These are phyloP conservation scores for Marisa cornuarietis DNA, from an alignment of 1,140 invertebrate genomes.

Conservation along the genomic window DNA sequence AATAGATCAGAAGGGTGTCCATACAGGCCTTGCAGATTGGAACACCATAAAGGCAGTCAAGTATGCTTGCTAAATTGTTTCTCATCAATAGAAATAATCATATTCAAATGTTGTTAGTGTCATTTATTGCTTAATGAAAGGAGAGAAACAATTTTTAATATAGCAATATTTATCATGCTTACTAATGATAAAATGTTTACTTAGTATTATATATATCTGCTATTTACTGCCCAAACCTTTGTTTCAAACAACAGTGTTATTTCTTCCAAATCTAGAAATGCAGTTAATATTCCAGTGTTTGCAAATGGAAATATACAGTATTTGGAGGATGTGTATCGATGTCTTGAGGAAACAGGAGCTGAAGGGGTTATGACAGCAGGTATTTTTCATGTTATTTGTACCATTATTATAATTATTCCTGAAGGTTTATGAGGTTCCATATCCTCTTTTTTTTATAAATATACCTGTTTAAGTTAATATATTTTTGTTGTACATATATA, in stretches of 20 bases:
- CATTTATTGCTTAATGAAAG: neutral
- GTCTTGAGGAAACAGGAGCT: constrained; percentile 85
- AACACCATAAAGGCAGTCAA: constrained; percentile 89
- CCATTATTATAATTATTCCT: neutral
- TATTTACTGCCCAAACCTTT: neutral
- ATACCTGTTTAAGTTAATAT: neutral
- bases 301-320: constrained; percentile 98
- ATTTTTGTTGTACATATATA: neutral
- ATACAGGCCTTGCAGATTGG: constrained; percentile 96
- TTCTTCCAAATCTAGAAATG: constrained; percentile 73
- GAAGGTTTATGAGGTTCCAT: neutral
- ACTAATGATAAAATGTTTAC: neutral
- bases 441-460: too few species aligned
- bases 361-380: constrained; percentile 77
- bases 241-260: constrained; percentile 17
- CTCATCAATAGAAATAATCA: too few species aligned
- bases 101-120: neutral
- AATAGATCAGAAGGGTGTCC: constrained; percentile 92
- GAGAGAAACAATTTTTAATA: neutral
- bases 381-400: constrained; percentile 30
- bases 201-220: neutral
- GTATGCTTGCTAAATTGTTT: constrained; percentile 64
- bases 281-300: constrained; percentile 90
- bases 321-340: constrained; percentile 85
- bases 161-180: neutral